Evolutionary conservation across 1,140 invertebrate species (phyloP).

Genomic region (Cydia pomonella): DNA sequence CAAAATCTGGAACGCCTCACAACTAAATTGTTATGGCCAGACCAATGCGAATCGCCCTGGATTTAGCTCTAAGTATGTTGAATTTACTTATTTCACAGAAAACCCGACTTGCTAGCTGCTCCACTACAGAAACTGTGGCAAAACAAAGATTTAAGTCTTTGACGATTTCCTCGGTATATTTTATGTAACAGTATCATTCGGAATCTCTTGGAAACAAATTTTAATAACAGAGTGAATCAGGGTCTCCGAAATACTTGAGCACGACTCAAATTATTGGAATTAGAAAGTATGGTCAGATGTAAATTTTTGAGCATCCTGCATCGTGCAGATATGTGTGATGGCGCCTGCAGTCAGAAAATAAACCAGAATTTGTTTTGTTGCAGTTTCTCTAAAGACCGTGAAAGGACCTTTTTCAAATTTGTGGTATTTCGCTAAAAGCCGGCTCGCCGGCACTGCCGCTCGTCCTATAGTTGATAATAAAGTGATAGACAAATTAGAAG

Average conservation of each 20-base stretch:
- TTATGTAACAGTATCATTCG: not conserved
- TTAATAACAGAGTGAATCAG: not conserved
- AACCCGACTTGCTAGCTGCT: not conserved
- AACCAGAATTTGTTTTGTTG: conserved; percentile 52
- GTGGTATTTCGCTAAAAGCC: conserved; percentile 58
- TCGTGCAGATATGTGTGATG: not conserved
- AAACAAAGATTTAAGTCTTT: conserved; percentile 52
- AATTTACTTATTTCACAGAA: conserved; percentile 34
- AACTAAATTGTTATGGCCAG: conserved; percentile 50
- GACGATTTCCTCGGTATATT: not conserved
- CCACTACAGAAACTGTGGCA: conserved; percentile 51
- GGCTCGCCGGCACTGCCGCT: conserved; percentile 48
- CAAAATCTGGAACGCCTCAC: not conserved
- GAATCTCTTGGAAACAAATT: too few species aligned
- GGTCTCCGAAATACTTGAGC: not conserved
- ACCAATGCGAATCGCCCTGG: conserved; percentile 55
- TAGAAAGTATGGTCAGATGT: not conserved
- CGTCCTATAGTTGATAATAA: conserved; percentile 58
- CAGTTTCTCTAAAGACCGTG: conserved; percentile 71
- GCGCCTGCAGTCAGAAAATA: conserved; percentile 21
- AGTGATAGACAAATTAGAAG: conserved; percentile 54
- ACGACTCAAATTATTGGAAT: not conserved
- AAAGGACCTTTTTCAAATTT: conserved; percentile 53
- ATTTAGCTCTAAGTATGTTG: conserved; percentile 58
- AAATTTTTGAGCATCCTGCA: not conserved